Percentiles rank a stretch among this genome's conserved stretches.
Evolutionary conservation across 2,797 vertebrate species (phyloP).

Genomic region (Triplophysa bombifrons): DNA sequence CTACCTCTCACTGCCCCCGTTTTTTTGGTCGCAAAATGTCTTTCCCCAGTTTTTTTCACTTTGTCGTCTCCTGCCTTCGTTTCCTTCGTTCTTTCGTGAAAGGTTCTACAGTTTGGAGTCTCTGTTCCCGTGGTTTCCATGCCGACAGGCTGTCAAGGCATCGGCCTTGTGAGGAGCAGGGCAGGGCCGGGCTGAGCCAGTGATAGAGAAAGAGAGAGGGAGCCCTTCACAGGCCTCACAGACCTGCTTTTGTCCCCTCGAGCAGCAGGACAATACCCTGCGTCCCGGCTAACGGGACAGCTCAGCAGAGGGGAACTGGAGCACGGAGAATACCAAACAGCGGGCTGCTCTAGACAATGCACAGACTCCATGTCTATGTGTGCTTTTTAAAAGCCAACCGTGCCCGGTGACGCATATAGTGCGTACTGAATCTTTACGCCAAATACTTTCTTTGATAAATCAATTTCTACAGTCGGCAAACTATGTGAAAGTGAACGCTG

Average conservation of each 20-base stretch:
- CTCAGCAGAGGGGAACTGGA: constrained; percentile 79
- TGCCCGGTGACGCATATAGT: constrained; percentile 20
- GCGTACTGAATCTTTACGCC: constrained; percentile 7
- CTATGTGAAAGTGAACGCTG: constrained; percentile 58
- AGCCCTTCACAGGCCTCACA: constrained; percentile 75
- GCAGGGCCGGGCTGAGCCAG: constrained; percentile 52
- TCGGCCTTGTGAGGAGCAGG: constrained; percentile 64
- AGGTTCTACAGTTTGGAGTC: constrained; percentile 58
- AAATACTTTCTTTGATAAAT: background rate
- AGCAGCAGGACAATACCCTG: constrained; percentile 77
- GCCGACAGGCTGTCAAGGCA: constrained; percentile 64
- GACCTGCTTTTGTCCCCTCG: constrained; percentile 79
- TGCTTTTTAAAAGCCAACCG: constrained; percentile 55
- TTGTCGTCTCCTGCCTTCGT: constrained; percentile 51
- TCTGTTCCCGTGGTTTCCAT: constrained; percentile 70
- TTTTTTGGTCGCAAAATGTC: constrained; percentile 49
- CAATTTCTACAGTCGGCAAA: constrained; percentile 38
- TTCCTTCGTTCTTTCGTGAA: constrained; percentile 53
- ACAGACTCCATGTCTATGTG: constrained; percentile 62
- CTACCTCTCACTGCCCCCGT: constrained; percentile 32
- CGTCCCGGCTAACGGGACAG: constrained; percentile 78
- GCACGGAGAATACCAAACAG: constrained; percentile 81
- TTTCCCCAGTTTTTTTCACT: constrained; percentile 37
- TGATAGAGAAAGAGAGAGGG: constrained; percentile 67
- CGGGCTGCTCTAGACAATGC: constrained; percentile 77